Conservation (phyloP, 2,113 vertebrate species). For the Ophthalmolycus amberensis region DNA sequence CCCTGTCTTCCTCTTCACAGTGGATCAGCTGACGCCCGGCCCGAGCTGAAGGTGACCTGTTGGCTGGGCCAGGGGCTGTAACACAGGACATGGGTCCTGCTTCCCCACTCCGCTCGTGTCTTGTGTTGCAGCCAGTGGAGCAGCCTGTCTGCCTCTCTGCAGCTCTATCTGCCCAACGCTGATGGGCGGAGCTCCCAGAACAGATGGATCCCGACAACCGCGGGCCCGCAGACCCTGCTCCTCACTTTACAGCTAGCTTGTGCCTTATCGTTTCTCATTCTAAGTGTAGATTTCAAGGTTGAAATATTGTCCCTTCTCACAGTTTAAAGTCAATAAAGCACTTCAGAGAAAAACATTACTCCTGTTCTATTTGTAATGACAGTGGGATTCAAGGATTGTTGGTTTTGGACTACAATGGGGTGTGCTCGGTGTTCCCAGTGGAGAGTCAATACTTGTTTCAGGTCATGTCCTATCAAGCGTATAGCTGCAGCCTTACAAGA, state of each 20-base stretch:
- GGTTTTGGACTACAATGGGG: constrained; percentile 4
- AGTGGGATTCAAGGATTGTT: neutral
- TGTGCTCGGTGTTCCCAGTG: neutral
- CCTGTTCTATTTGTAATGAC: constrained; percentile 15
- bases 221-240: constrained; percentile 7
- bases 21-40: constrained; percentile 43
- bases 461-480: constrained; percentile 22
- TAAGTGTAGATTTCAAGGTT: constrained; percentile 13
- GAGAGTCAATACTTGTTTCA: constrained; percentile 16
- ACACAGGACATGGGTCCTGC: constrained; percentile 88
- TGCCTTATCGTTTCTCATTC: neutral
- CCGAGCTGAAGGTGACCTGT: constrained; percentile 75
- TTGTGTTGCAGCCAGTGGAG: constrained; percentile 89
- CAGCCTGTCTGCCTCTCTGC: constrained; percentile 60
- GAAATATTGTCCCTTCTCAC: neutral
- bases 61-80: constrained; percentile 85
- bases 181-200: constrained; percentile 29
- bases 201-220: constrained; percentile 22
- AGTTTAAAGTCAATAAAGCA: constrained; percentile 46
- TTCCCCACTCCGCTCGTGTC: constrained; percentile 85
- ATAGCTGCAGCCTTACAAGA: constrained; percentile 12
- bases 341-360: neutral
- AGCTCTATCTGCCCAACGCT: constrained; percentile 1
- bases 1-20: constrained; percentile 65
- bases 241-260: neutral